phyloP scores from a whole-genome alignment of 2,797 vertebrate genomes.

The Sebastes trivittatus region DNA sequence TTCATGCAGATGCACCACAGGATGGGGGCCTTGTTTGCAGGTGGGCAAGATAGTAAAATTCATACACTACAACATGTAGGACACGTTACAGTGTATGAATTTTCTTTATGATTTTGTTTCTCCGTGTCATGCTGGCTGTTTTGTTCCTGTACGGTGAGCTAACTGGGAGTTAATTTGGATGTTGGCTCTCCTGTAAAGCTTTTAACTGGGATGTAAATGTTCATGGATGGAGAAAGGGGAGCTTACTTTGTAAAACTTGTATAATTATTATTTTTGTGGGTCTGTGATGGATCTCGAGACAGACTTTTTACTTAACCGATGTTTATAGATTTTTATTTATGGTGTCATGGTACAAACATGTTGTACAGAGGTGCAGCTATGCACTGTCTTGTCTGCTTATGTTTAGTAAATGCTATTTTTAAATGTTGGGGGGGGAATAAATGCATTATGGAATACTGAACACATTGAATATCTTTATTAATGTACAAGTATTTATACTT shows the following conservation, averaged over 20 bases:
- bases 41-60: not conserved
- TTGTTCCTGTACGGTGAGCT: slow-evolving; percentile 26
- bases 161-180: slow-evolving; percentile 2
- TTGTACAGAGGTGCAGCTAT: slow-evolving; percentile 68
- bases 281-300: slow-evolving; percentile 62
- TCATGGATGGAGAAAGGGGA: not conserved
- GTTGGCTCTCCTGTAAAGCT: slow-evolving; percentile 39
- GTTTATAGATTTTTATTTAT: slow-evolving; percentile 84
- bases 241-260: slow-evolving; percentile 72
- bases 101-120: not conserved
- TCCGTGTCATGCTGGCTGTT: not conserved
- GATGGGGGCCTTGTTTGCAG: slow-evolving; percentile 28
- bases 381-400: slow-evolving; percentile 73
- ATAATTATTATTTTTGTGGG: slow-evolving; percentile 69
- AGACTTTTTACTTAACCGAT: slow-evolving; percentile 72
- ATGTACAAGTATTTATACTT: not conserved
- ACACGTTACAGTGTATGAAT: not conserved
- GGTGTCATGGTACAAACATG: slow-evolving; percentile 68
- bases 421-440: slow-evolving; percentile 76
- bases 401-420: slow-evolving; percentile 80
- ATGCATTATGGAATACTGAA: slow-evolving; percentile 64
- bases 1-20: not conserved
- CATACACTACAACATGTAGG: not conserved
- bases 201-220: slow-evolving; percentile 60
- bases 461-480: not conserved